A percentile compares a stretch with the other conserved stretches of the same genome.
Conservation (phyloP, 92 coral and sea anemone genomes). For the Scolanthus callimorphus region DNA sequence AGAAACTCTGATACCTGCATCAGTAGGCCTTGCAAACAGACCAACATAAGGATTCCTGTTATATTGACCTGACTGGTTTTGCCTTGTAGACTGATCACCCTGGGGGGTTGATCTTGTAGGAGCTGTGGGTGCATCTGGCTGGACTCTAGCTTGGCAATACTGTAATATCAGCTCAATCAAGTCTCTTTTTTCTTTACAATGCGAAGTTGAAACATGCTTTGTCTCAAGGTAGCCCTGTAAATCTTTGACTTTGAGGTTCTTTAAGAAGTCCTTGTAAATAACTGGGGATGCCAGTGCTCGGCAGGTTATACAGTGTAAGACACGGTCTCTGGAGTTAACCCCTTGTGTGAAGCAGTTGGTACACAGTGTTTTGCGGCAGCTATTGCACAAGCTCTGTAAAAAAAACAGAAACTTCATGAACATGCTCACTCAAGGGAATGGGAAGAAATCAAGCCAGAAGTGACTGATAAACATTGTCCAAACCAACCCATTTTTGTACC, state of each 20-base stretch:
- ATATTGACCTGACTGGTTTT: too few relatives aligned
- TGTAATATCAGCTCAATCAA: conserved; percentile 74
- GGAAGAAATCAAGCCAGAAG: too few relatives aligned
- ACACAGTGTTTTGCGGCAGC: conserved; percentile 68
- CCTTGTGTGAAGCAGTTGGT: conserved; percentile 76
- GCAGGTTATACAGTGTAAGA: conserved; percentile 71
- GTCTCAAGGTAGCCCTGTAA: conserved; percentile 72
- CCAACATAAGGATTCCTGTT: too few relatives aligned
- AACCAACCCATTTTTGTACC: too few relatives aligned
- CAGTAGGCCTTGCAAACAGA: too few relatives aligned
- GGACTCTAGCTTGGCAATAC: conserved; percentile 45
- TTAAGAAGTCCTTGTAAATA: conserved; percentile 59
- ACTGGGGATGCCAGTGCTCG: conserved; percentile 73
- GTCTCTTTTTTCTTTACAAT: conserved; percentile 88
- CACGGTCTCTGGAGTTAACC: conserved; percentile 36
- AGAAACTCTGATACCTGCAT: too few relatives aligned
- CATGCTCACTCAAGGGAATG: too few relatives aligned
- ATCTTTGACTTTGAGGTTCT: conserved; percentile 66
- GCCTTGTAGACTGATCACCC: too few relatives aligned
- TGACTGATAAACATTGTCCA: too few relatives aligned
- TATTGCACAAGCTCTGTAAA: conserved; percentile 68
- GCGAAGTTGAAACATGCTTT: conserved; percentile 51
- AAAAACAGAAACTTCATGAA: neutral
- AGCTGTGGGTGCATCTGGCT: neutral
- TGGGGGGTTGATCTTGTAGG: too few relatives aligned